Evolutionary conservation across 2,888 invertebrate species (phyloP), one percentile per base, ranked within the genome.

Genomic region (Sericinus montela): DNA sequence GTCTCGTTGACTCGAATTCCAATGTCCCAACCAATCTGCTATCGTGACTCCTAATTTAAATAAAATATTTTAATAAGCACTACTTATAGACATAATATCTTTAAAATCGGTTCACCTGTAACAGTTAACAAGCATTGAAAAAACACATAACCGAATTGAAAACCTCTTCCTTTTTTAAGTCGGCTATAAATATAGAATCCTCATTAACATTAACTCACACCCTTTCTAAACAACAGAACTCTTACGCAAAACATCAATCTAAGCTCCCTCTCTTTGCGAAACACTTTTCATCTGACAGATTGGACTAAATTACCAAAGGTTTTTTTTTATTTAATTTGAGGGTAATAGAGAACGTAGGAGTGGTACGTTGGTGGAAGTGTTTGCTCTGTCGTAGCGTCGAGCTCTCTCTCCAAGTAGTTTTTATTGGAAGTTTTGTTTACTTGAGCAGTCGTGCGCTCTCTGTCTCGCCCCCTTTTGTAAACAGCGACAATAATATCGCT

Each of bases 221-320:
- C 8, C 7, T 25, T 25, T 11, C 11, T 5, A 32, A 32, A 36
- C 19, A 8, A 10, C 28, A n/a, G 74, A 57, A 72, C 71, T 62
- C 69, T 75, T 75, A 75, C 75, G 73, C 72, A 76, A 72, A 80
- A 75, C 72, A 80, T 75, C 77, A 80, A 81, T 78, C 72, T 67
- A 23, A 52, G 66, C 69, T 25, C 25, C 78, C 77, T 86, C 85
- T 85, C 85, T 88, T 88, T 88, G 78, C 85, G 71, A 62, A 88
- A 76, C 86, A 86, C 87, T 88, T 81, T 86, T 80, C 83, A 81
- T 85, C 85, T 87, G 87, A 88, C 87, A 88, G 85, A 86, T 88
- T 84, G 83, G 69, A 74, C 82, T 81, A 80, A 80, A 82, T 85
- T 77, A 84, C 76, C 76, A 70, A 72, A 79, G 79, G 73, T 42